These are phyloP conservation scores for Manacus vitellinus DNA, from an alignment of 2,113 vertebrate genomes.

Conservation along the genomic window DNA sequence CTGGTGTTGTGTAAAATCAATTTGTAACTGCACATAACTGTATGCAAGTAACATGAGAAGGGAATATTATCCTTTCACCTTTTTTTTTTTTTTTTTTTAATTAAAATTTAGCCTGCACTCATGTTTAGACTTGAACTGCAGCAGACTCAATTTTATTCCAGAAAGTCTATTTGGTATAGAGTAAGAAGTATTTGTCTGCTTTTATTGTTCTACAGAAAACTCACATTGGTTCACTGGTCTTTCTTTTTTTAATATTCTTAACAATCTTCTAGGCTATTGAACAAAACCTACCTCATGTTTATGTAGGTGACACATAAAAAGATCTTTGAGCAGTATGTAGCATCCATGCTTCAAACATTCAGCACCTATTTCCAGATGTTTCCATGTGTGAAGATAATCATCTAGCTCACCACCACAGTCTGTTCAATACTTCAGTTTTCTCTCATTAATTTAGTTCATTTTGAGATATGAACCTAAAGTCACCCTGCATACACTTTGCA, in stretches of 20 bases:
- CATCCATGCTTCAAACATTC: neutral
- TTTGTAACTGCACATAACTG: neutral
- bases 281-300: slow-evolving; percentile 27
- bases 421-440: neutral
- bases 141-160: neutral
- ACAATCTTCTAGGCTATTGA: neutral
- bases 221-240: neutral
- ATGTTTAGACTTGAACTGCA: neutral
- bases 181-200: neutral
- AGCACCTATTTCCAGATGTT: neutral
- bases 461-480: neutral
- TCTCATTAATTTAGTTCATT: neutral
- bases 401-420: neutral
- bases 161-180: neutral
- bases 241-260: neutral
- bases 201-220: neutral
- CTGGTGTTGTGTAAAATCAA: neutral
- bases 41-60: neutral
- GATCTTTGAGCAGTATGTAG: neutral
- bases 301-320: neutral
- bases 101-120: neutral
- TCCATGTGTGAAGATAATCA: neutral
- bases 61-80: neutral
- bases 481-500: neutral
- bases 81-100: neutral